phyloP scores from a whole-genome alignment of 2,797 vertebrate genomes.

The Phoeniculus purpureus region DNA sequence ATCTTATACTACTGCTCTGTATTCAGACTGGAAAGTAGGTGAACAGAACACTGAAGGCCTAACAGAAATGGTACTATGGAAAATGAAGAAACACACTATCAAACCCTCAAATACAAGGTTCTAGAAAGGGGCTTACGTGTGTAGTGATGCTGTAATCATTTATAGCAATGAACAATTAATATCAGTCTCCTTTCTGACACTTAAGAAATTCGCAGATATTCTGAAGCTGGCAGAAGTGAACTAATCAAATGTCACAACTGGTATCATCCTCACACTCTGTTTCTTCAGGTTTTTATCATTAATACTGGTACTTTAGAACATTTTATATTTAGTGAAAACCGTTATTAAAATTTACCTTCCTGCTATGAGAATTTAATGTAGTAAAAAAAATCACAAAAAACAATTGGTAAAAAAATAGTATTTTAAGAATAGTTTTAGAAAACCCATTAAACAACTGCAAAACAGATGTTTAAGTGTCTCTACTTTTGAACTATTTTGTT shows the following conservation, averaged over 20 bases:
- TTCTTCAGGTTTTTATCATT: conserved; percentile 34
- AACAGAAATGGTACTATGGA: conserved; percentile 53
- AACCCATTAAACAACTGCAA: conserved; percentile 65
- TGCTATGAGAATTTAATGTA: conserved; percentile 56
- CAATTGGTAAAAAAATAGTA: conserved; percentile 78
- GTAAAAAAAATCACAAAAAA: conserved; percentile 68
- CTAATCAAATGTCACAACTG: conserved; percentile 17
- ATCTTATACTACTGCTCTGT: not conserved
- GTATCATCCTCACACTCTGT: conserved; percentile 4
- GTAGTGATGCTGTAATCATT: conserved; percentile 66
- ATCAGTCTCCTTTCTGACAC: conserved; percentile 34
- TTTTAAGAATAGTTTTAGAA: conserved; percentile 76
- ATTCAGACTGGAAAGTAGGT: conserved; percentile 51
- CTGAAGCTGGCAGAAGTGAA: conserved; percentile 12
- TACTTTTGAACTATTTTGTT: not conserved
- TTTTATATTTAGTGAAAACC: conserved; percentile 39
- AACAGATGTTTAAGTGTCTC: conserved; percentile 50
- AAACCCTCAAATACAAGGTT: conserved; percentile 37
- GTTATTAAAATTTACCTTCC: conserved; percentile 56
- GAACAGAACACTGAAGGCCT: conserved; percentile 25
- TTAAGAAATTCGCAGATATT: conserved; percentile 10
- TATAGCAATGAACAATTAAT: conserved; percentile 48
- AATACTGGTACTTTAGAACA: conserved; percentile 65
- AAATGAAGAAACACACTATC: conserved; percentile 64
- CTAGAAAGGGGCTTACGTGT: conserved; percentile 61